Evolutionary conservation across 2,113 vertebrate genomes (phyloP).

Genomic region (Gymnarchus niloticus): DNA sequence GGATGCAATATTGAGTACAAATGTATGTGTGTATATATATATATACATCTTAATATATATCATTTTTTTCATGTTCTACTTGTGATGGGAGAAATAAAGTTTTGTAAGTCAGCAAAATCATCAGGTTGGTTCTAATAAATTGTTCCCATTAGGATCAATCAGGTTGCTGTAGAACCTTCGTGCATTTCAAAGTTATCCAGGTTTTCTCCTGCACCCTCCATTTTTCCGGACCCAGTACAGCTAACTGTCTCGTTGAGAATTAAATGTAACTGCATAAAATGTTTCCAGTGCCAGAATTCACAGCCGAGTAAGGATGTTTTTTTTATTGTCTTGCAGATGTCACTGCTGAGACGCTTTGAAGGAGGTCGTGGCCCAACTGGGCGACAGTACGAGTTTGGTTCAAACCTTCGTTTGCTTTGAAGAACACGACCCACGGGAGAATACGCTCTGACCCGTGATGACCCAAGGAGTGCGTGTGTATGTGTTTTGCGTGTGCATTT

Average conservation of each 20-base stretch:
- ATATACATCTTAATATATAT: too few relatives aligned
- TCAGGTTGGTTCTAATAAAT: not conserved
- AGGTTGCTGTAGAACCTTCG: not conserved
- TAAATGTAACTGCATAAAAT: not conserved
- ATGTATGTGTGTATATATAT: not conserved
- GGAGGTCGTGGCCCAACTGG: not conserved
- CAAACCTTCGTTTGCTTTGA: slow-evolving; percentile 56
- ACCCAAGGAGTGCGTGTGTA: not conserved
- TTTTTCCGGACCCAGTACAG: not conserved
- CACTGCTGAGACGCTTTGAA: slow-evolving; percentile 51
- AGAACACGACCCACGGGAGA: slow-evolving; percentile 64
- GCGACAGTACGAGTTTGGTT: slow-evolving; percentile 37
- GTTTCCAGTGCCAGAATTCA: not conserved
- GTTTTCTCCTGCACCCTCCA: not conserved
- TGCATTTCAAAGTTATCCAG: not conserved
- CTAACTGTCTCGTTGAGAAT: not conserved
- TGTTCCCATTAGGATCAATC: not conserved
- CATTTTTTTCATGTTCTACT: not conserved
- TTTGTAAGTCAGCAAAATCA: not conserved
- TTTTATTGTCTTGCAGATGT: slow-evolving; percentile 59
- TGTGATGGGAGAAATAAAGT: too few relatives aligned
- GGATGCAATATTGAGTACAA: not conserved
- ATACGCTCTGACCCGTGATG: not conserved
- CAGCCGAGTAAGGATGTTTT: not conserved
- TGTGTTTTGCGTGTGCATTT: slow-evolving; percentile 50